Conservation (phyloP, 1,140 invertebrate genomes). For the Lepeophtheirus salmonis region DNA sequence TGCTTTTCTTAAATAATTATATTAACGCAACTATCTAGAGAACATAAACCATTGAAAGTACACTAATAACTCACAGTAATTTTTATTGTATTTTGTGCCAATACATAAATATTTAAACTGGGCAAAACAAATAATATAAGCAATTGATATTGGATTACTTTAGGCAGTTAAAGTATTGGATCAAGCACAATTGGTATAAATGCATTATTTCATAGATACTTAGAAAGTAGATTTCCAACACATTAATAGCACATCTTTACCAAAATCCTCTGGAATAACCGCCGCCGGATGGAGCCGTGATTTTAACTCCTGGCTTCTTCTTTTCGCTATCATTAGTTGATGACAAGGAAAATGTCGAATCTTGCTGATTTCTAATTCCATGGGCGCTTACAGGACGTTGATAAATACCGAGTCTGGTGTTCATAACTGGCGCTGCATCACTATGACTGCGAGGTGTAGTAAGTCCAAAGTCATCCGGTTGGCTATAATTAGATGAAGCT, state of each 20-base stretch:
- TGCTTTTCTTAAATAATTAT: too few relatives aligned
- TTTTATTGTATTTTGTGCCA: not conserved
- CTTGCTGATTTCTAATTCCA: slow-evolving; percentile 19
- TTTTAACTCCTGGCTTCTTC: not conserved
- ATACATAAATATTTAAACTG: not conserved
- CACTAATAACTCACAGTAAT: not conserved
- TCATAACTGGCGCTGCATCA: not conserved
- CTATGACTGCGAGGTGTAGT: not conserved
- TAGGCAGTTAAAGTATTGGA: not conserved
- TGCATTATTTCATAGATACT: too few relatives aligned
- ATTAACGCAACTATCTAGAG: too few relatives aligned
- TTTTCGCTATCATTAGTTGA: not conserved
- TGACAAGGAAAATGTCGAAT: slow-evolving; percentile 14
- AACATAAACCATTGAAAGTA: not conserved
- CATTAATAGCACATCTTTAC: too few relatives aligned
- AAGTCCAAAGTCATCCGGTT: not conserved
- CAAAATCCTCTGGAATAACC: not conserved
- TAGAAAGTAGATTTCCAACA: too few relatives aligned
- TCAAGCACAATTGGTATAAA: too few relatives aligned
- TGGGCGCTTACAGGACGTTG: slow-evolving; percentile 10
- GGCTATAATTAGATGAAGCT: not conserved
- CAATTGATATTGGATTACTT: not conserved
- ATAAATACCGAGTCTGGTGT: slow-evolving; percentile 10
- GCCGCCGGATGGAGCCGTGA: not conserved
- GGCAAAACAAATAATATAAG: not conserved